phyloP scores from a whole-genome alignment of 2,797 vertebrate species.

The Galagoides demidoff region DNA sequence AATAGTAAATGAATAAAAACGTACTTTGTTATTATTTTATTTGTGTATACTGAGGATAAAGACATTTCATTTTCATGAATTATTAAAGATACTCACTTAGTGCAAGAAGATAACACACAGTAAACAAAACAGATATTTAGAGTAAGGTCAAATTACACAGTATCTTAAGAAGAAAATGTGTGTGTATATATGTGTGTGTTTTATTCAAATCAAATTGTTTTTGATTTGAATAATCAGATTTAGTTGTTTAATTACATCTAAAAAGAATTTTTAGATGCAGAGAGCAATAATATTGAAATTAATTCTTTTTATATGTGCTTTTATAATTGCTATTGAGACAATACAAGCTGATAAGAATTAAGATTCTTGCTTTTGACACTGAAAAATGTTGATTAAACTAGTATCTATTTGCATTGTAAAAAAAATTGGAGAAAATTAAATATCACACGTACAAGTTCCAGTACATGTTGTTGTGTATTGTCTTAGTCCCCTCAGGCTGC shows the following conservation, averaged over 20 bases:
- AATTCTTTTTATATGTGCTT: not conserved
- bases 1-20: not conserved
- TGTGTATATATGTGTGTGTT: not conserved
- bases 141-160: not conserved
- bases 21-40: not conserved
- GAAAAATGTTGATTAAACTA: not conserved
- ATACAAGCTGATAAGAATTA: slow-evolving; percentile 6
- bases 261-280: not conserved
- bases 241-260: not conserved
- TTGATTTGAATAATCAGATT: not conserved
- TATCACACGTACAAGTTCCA: not conserved
- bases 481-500: not conserved
- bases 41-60: not conserved
- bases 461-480: not conserved
- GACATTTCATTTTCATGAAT: not conserved
- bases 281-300: not conserved
- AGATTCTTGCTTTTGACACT: not conserved
- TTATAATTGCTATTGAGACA: not conserved
- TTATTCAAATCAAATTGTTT: not conserved
- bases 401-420: not conserved
- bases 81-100: not conserved
- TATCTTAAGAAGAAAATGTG: not conserved
- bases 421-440: not conserved
- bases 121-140: not conserved
- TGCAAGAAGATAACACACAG: not conserved